These are phyloP conservation scores for Napeogenes sylphis DNA, from an alignment of 2,888 invertebrate genomes.

Conservation along the genomic window DNA sequence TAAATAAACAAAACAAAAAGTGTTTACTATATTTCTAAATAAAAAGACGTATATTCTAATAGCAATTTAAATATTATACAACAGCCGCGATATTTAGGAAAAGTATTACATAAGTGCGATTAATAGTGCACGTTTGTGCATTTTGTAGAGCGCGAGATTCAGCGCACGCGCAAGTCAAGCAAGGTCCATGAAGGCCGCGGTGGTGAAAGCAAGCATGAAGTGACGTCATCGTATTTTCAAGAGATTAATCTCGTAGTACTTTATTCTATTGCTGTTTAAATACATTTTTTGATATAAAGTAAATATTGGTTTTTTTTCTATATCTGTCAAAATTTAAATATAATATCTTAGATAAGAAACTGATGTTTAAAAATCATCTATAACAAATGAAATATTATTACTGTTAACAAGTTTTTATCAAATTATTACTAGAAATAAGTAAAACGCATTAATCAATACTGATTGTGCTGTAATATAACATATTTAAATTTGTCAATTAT, in stretches of 20 bases:
- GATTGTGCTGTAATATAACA: too few relatives aligned
- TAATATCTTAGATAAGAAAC: too few relatives aligned
- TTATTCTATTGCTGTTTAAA: not conserved
- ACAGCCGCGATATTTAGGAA: conserved; percentile 6
- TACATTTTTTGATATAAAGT: not conserved
- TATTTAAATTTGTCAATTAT: not conserved
- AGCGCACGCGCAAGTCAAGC: conserved; percentile 20
- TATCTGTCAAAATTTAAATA: too few relatives aligned
- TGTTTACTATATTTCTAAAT: too few relatives aligned
- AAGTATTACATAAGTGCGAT: conserved; percentile 25
- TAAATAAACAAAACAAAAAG: too few relatives aligned
- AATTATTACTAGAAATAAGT: too few relatives aligned
- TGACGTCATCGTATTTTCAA: conserved; percentile 2
- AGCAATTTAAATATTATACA: conserved; percentile 3
- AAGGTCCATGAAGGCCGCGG: conserved; percentile 35
- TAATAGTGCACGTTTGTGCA: conserved; percentile 20
- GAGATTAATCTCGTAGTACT: conserved; percentile 1
- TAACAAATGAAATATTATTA: too few relatives aligned
- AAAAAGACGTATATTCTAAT: too few relatives aligned
- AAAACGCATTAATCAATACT: not conserved
- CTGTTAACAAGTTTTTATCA: too few relatives aligned
- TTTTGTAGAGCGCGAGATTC: conserved; percentile 23
- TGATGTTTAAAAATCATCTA: too few relatives aligned
- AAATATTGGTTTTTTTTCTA: too few relatives aligned
- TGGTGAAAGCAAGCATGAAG: conserved; percentile 26